Percentiles rank a stretch among this genome's conserved stretches.
Conservation (phyloP, 2,797 vertebrate species). For the Platyrinchus mystaceus region DNA sequence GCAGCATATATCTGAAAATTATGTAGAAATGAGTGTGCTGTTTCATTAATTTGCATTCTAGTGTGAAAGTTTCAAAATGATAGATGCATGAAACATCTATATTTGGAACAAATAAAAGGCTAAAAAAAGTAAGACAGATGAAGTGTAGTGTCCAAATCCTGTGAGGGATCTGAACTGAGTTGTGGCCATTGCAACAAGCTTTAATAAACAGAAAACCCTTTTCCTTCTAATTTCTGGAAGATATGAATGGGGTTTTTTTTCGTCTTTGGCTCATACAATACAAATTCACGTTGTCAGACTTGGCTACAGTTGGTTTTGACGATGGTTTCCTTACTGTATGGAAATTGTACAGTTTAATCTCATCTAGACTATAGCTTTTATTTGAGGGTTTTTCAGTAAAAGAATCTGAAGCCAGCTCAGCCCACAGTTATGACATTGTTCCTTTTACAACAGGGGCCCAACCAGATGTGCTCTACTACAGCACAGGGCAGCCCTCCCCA, state of each 20-base stretch:
- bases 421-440: constrained; percentile 9
- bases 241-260: background rate
- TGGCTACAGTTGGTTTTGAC: background rate
- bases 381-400: background rate
- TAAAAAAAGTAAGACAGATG: background rate
- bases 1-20: background rate
- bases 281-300: background rate
- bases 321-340: background rate
- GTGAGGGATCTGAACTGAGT: background rate
- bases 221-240: background rate
- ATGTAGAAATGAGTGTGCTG: background rate
- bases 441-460: background rate
- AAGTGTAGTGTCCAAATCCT: background rate
- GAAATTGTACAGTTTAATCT: background rate
- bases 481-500: background rate
- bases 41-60: background rate
- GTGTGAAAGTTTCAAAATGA: background rate
- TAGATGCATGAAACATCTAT: background rate
- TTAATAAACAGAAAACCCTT: background rate
- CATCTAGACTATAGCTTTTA: background rate
- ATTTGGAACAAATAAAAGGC: background rate
- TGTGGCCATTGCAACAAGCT: background rate
- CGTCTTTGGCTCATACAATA: background rate
- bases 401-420: background rate
- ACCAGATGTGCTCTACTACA: constrained; percentile 2